Evolutionary conservation across 2,113 vertebrate species (phyloP).

Genomic region (Cyanoramphus novaezelandiae): DNA sequence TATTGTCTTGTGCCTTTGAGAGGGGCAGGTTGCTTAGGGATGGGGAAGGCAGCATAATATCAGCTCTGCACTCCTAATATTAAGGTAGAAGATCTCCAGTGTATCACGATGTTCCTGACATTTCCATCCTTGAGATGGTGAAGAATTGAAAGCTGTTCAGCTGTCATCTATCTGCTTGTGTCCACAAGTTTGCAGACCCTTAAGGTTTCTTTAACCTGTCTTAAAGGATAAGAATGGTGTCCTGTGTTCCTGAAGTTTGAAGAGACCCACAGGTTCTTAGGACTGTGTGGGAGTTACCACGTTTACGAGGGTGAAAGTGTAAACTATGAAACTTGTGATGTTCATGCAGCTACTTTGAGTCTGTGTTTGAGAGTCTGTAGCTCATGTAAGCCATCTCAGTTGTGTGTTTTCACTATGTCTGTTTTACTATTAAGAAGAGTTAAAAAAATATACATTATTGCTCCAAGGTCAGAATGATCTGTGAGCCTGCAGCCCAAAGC

Average conservation of each 20-base stretch:
- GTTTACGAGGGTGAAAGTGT: not conserved
- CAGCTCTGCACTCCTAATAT: not conserved
- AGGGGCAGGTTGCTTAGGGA: not conserved
- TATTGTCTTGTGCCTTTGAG: not conserved
- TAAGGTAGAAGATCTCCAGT: not conserved
- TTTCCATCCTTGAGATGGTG: not conserved
- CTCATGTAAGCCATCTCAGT: not conserved
- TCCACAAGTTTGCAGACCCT: not conserved
- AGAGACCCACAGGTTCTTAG: not conserved
- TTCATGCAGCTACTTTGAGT: not conserved
- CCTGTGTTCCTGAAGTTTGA: not conserved
- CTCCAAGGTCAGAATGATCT: not conserved
- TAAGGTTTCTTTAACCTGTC: not conserved
- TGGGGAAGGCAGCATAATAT: not conserved
- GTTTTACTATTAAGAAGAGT: not conserved
- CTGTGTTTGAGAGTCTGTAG: not conserved
- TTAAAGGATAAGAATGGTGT: not conserved
- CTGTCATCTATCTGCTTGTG: not conserved
- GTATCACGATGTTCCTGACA: not conserved
- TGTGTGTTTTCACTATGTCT: not conserved
- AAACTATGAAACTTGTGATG: not conserved
- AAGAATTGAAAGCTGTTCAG: not conserved
- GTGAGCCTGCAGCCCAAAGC: not conserved
- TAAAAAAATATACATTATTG: not conserved
- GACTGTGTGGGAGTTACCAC: not conserved